A percentile compares a stretch with the other conserved stretches of the same genome.
Conservation (phyloP, 2,113 vertebrate species). For the Corynorhinus townsendii region DNA sequence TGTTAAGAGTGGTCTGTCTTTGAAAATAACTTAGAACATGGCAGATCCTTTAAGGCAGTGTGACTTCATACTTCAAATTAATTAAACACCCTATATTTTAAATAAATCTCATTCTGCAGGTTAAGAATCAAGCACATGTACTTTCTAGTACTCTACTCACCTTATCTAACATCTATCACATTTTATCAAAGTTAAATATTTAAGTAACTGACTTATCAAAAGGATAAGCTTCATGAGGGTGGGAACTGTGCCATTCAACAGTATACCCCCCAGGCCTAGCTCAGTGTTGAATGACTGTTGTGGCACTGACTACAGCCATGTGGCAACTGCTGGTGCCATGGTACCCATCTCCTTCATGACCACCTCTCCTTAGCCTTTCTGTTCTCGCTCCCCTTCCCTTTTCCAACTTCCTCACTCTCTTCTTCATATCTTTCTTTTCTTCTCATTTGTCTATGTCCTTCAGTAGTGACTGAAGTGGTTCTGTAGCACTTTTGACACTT, state of each 20-base stretch:
- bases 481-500: not conserved
- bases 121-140: not conserved
- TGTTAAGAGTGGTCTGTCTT: not conserved
- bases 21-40: slow-evolving; percentile 11
- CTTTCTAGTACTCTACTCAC: not conserved
- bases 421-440: not conserved
- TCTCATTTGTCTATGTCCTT: not conserved
- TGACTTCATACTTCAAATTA: not conserved
- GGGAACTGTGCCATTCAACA: not conserved
- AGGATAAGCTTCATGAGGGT: not conserved
- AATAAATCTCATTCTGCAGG: not conserved
- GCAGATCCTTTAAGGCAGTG: not conserved
- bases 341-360: not conserved
- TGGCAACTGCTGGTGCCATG: not conserved
- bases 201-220: not conserved
- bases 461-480: not conserved
- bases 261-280: not conserved
- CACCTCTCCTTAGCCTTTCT: not conserved
- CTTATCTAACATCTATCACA: not conserved
- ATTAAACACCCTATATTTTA: too few relatives aligned
- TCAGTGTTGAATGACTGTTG: not conserved
- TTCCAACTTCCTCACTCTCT: not conserved
- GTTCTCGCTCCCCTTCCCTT: not conserved
- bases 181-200: not conserved
- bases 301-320: not conserved